Base-by-base conservation (phyloP, 1,140 invertebrate genomes). In the Megalonaias nervosa region DNA sequence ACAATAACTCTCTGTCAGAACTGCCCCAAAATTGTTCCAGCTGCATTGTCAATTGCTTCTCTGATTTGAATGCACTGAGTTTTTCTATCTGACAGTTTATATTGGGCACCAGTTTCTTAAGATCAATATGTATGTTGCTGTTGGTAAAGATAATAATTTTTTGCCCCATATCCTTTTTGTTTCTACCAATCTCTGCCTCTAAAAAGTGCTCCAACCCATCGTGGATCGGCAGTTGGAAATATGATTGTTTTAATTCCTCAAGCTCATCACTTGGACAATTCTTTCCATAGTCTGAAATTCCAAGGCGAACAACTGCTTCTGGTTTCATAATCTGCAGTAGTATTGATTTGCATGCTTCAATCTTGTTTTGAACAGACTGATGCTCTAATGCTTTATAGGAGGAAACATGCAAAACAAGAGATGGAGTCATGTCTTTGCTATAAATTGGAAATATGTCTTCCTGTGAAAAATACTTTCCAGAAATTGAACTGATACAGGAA, bases 1-100 rank as follows among this genome's bases (percentile, higher is more conserved):
- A 26, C 21, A 80, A 68, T 31, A 75, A 64, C 16, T 75, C 58
- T 67, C 67, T 57, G 55, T 71, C 60, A 59, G 57, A 3, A 60
- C 69, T 26, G 12, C 26, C 17, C 69, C 72, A 80, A 56, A 75
- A 75, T 0, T 71, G 31, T 2, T 73, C 14, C 1, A 80, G 64
- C 61, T 56, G 59, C 4, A 16, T n/a, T 48, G 68, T 66, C 38
- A 80, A 23, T 55, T 80, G 73, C 60, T 75, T 80, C 72, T 80
- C 78, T 17, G 78, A 76, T 72, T 80, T 80, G 23, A 80, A 80
- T 16, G 69, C 67, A n/a, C 78, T 62, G 21, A 80, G 55, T 64
- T 80, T 80, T 71, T 80, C 78, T 55, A 23, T 60, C 48, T 79
- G 77, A 55, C 55, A 16, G 0, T 65, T 31, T 1, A 31, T 5